These are phyloP conservation scores for Tethea ocularis DNA, from an alignment of 2,888 invertebrate genomes.

Conservation along the genomic window DNA sequence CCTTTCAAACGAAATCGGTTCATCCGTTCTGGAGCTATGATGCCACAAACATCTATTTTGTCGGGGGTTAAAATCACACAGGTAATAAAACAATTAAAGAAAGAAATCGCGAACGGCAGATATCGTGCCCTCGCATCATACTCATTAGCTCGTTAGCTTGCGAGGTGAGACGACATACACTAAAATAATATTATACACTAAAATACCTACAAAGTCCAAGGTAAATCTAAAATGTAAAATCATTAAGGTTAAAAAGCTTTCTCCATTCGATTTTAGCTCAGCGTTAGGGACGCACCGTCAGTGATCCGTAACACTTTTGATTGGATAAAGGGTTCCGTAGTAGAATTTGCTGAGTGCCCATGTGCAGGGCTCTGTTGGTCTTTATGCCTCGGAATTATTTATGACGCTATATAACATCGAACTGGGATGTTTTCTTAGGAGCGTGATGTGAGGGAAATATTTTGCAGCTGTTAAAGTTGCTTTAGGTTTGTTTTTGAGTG, in stretches of 20 bases:
- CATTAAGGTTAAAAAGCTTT: slow-evolving; percentile 39
- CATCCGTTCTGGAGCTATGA: too few species aligned
- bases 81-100: too few species aligned
- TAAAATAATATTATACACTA: too few species aligned
- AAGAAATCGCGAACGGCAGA: too few species aligned
- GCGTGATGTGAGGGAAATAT: slow-evolving; percentile 16
- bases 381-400: slow-evolving; percentile 51
- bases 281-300: slow-evolving; percentile 41
- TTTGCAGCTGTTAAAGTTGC: slow-evolving; percentile 15
- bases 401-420: slow-evolving; percentile 36
- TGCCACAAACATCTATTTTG: too few species aligned
- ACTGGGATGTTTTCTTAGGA: slow-evolving; percentile 24
- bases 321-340: slow-evolving; percentile 69
- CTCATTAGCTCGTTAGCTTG: too few species aligned
- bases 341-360: slow-evolving; percentile 39
- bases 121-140: too few species aligned
- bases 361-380: slow-evolving; percentile 43
- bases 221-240: slow-evolving; percentile 14
- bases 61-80: too few species aligned
- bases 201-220: neutral
- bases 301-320: slow-evolving; percentile 65
- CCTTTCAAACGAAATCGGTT: too few species aligned
- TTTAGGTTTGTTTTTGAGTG: neutral
- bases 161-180: too few species aligned
- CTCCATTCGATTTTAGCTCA: slow-evolving; percentile 55